Conservation (phyloP, 2,113 vertebrate genomes). For the Madoqua kirkii region DNA sequence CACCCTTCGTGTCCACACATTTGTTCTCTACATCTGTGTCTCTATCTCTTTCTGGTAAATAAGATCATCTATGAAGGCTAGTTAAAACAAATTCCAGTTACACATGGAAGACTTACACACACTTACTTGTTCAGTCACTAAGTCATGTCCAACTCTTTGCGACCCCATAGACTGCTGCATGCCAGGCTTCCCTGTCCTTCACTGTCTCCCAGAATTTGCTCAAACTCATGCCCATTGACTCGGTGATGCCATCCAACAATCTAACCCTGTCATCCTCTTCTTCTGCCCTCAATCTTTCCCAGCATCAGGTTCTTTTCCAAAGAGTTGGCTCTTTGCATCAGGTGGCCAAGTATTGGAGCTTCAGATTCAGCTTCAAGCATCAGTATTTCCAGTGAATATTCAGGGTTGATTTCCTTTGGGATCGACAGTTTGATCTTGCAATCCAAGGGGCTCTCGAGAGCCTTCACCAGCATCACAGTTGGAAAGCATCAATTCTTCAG, state of each 20-base stretch:
- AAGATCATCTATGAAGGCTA: background rate
- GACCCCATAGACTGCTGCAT: background rate
- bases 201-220: background rate
- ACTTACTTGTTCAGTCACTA: background rate
- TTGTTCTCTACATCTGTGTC: background rate
- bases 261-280: background rate
- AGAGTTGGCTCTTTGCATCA: background rate
- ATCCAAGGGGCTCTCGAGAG: background rate
- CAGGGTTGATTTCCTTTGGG: background rate
- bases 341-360: background rate
- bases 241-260: background rate
- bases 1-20: background rate
- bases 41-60: background rate
- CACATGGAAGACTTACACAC: background rate
- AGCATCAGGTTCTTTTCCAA: background rate
- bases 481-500: background rate
- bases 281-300: background rate
- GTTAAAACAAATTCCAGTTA: background rate
- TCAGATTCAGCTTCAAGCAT: background rate
- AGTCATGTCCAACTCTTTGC: background rate
- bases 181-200: background rate
- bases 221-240: background rate
- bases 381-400: background rate
- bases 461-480: background rate
- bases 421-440: background rate